phyloP scores from a whole-genome alignment of 2,797 vertebrate species.

The Arremon aurantiirostris region DNA sequence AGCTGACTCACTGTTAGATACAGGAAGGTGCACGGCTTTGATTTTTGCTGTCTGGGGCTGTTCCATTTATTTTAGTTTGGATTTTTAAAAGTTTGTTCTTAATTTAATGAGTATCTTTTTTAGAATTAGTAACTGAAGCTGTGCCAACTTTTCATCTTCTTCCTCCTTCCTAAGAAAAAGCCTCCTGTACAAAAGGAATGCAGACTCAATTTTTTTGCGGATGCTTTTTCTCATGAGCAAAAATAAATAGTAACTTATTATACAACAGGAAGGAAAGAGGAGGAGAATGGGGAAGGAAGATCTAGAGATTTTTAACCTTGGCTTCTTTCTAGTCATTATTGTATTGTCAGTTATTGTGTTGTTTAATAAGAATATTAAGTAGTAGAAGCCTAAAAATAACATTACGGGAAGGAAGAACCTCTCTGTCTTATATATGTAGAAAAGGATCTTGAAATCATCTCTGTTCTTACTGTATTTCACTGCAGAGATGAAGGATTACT shows the following conservation, averaged over 20 bases:
- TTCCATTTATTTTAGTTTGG: not conserved
- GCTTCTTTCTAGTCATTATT: not conserved
- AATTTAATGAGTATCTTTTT: not conserved
- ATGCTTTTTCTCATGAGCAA: not conserved
- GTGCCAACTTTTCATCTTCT: not conserved
- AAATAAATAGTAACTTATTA: not conserved
- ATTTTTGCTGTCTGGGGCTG: not conserved
- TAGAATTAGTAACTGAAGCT: not conserved
- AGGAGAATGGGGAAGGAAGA: not conserved
- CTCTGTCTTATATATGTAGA: not conserved
- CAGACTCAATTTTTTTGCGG: not conserved
- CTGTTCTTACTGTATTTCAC: not conserved
- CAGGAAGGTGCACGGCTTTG: not conserved
- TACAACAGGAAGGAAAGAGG: not conserved
- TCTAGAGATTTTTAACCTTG: not conserved
- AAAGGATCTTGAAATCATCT: not conserved
- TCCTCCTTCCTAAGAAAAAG: not conserved
- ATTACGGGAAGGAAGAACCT: not conserved
- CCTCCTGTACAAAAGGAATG: not conserved
- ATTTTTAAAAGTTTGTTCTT: not conserved
- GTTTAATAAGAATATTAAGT: not conserved
- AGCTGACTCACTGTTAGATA: not conserved
- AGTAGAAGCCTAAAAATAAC: not conserved
- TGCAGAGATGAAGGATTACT: not conserved
- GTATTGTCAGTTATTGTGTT: not conserved